Base-by-base conservation (phyloP, 2,888 invertebrate genomes). In the Campoplex nolae region DNA sequence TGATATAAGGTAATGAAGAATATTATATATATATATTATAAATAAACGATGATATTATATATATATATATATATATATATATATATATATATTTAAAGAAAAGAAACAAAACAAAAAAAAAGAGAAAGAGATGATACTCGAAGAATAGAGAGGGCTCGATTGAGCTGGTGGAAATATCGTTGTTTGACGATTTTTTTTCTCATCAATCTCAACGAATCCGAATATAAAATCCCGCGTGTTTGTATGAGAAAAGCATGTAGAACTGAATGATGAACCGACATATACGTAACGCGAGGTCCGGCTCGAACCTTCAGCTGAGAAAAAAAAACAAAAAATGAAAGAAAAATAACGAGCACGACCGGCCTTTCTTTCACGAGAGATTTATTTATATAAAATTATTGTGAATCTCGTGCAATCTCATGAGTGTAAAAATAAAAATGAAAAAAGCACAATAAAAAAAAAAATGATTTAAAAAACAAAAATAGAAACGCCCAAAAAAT, bases 241-340 rank as follows among this genome's bases (percentile, higher is more conserved):
- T 89, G 77, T 77, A 80, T 84, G 83, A 83, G 58, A 75, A 74
- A 84, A 80, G 83, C 74, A 86, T 67, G 67, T 88, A 89, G 88
- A 91, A 93, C 54, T 70, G 71, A 84, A 78, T 38, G 82, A 78
- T 65, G 38, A 84, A 87, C 92, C 91, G 93, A 75, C 11, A 94
- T 93, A 93, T 94, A 94, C 94, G 94, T 94, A 94, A 94, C 90
- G 91, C 86, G 92, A 91, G 93, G 93, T 93, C 92, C 88, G 90
- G 90, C 90, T 91, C 90, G 91, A 90, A 88, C 85, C 86, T 88
- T 77, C 76, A 68, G 42, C 42, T 4, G 38, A 38, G 38, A 38
- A 74, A 35, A 56, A 38, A 2, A 45, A 45, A 45, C 0, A 13
- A 11, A 45, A 45, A 45, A 13, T 28, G 48, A 74, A 56, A 35